Evolutionary conservation across 2,113 vertebrate species (phyloP), one percentile per base, ranked within the genome.

Genomic region (Prunella himalayana): DNA sequence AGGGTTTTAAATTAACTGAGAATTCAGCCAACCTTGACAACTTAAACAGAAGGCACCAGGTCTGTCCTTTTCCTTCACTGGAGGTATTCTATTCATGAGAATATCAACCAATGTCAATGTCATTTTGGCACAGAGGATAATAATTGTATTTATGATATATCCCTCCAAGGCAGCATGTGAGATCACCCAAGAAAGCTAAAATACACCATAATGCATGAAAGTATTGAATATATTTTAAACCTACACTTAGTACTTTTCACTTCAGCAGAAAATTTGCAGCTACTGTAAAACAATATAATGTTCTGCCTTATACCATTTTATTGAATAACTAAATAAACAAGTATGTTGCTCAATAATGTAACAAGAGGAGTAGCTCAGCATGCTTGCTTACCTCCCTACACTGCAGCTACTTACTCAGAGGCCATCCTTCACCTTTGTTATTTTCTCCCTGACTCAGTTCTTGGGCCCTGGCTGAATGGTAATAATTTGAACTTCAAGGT

Each of bases 1-100:
- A 93, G 27, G 82, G 84, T 80, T 93, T 96, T 86, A 95, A 95
- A 95, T 96, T 95, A 97, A 94, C 80, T 83, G 76, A 95, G 90
- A 90, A 91, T 51, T 86, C 96, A 97, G 85, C 19, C 94, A 96
- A 93, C 94, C 96, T 81, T 96, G 88, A 94, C 85, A 95, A 86
- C 71, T 92, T 90, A 94, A 90, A 92, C 89, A 94, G 90, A 96
- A 93, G 82, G 79, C 66, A 92, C 56, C 71, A 96, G 23, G 81
- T 93, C 90, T 90, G 79, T 78, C 79, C 83, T 88, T 83, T 88
- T 82, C 56, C 68, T 73, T 73, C 82, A 83, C 8, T 20, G 17
- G 13, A 64, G 41, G 71, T 90, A 25, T 25, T n/a, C 78, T 87
- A 60, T 92, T 88, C 51, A 24, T 15, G 42, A 94, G 44, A 87